Percentiles rank a stretch among this genome's conserved stretches.
These are phyloP conservation scores for Meriones psammophilus DNA, from an alignment of 2,797 vertebrate species.

Conservation along the genomic window DNA sequence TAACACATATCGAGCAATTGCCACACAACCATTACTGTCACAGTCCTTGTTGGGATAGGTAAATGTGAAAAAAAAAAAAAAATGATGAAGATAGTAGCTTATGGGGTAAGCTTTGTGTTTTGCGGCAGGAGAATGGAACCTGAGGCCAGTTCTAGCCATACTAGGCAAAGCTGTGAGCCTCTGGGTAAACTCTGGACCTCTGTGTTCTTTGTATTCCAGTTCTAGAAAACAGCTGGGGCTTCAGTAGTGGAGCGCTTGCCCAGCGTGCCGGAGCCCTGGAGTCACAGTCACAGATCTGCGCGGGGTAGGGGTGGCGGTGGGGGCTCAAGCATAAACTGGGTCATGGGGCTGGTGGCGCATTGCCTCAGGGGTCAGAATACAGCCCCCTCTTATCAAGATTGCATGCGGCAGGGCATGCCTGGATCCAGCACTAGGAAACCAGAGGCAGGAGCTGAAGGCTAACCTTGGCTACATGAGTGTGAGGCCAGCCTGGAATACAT, in stretches of 20 bases:
- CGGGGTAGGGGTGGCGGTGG: fast-evolving
- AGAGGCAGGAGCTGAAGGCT: neutral
- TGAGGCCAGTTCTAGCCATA: neutral
- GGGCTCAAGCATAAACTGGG: neutral
- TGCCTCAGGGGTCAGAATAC: neutral
- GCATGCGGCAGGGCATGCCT: too few relatives aligned
- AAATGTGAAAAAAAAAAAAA: neutral
- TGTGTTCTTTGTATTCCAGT: constrained; percentile 17
- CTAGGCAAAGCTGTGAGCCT: neutral
- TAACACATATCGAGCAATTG: neutral
- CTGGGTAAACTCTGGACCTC: neutral
- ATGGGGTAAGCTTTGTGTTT: fast-evolving
- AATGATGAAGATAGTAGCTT: neutral
- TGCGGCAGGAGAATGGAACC: neutral
- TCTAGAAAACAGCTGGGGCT: neutral
- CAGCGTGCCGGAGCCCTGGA: neutral
- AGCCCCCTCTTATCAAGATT: neutral
- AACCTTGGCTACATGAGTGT: neutral
- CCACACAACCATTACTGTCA: neutral
- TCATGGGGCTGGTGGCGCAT: neutral
- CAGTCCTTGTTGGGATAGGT: neutral
- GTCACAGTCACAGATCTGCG: too few relatives aligned
- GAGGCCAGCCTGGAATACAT: neutral
- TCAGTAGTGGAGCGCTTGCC: neutral
- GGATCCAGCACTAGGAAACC: too few relatives aligned